Base-by-base conservation (phyloP, 1,140 invertebrate genomes). In the Battus philenor region DNA sequence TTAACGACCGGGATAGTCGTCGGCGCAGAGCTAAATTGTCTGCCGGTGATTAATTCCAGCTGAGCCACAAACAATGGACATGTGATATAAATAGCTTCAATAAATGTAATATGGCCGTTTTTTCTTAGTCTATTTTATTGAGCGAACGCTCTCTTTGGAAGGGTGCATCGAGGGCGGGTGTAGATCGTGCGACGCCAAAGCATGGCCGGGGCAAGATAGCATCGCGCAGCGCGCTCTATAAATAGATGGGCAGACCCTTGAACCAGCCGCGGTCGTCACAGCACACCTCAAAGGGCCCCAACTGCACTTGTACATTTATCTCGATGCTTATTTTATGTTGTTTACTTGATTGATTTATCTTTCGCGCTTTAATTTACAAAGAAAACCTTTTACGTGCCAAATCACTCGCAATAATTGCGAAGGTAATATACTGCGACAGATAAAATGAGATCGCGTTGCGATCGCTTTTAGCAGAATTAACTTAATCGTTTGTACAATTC, bases 71-170 rank as follows among this genome's bases (percentile, higher is more conserved):
- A 83, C 75, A 81, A 83, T 83, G 74, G 74, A 71, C 68, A 75
- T 62, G 63, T 67, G 63, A 69, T 78, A 80, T 77, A 77, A 74
- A 80, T 80, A 79, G 67, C 63, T 69, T 59, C 67, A 67, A 69
- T 76, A 70, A 80, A 80, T 73, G 72, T 73, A 80, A 73, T 73
- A 66, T 67, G 54, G 60, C 39, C 41, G 52, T 68, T 69, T 75
- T 77, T 72, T 57, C 74, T 79, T 80, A 67, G 69, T 80, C 76
- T 77, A 74, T 84, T 83, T 82, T 72, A 81, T 64, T 69, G 68
- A 61, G 49, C 65, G 65, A 68, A 67, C 64, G 72, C 67, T 77
- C 71, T 73, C 68, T 41, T 27, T 17, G 63, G 67, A 71, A 65
- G 73, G 80, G 68, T 79, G 78, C 66, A 70, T 62, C 61, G 69